Evolutionary conservation across 2,888 invertebrate species (phyloP), one percentile per base, ranked within the genome.

Genomic region (Lingula anatina): DNA sequence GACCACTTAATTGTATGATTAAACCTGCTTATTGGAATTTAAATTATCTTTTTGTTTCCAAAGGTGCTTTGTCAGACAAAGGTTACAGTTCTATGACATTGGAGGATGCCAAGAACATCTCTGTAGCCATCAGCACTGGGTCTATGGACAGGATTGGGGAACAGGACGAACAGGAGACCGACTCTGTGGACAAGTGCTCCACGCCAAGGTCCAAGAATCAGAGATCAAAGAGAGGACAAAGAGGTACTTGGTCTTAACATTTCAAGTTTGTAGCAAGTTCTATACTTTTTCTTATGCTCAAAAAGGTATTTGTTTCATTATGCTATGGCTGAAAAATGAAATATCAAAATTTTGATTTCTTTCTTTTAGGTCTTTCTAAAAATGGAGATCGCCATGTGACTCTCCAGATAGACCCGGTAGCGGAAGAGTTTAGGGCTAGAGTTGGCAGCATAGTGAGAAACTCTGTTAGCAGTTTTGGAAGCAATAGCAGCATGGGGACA

Each of bases 371-470:
- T n/a, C n/a, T n/a, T n/a, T n/a, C n/a, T n/a, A n/a, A n/a, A n/a
- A n/a, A n/a, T n/a, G n/a, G n/a, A n/a, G n/a, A n/a, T n/a, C n/a
- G n/a, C n/a, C n/a, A n/a, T n/a, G n/a, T n/a, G n/a, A n/a, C n/a
- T n/a, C n/a, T n/a, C n/a, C n/a, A n/a, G n/a, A n/a, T n/a, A n/a
- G n/a, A n/a, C n/a, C n/a, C n/a, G n/a, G n/a, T n/a, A n/a, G n/a
- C n/a, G n/a, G 31, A 31, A 9, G 80, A 80, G 53, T 78, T 85
- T 59, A 79, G 84, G 28, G 78, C 79, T 28, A 80, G 84, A 58
- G 75, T 84, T 50, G 83, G 84, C 31, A 86, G 83, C 70, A 86
- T 86, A 62, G 85, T 87, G 1, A 80, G 82, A 45, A 81, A 81
- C 60, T 80, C 82, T 3, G 71, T 68, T 2, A 61, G 64, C 44